These are phyloP conservation scores for Conger conger DNA, from an alignment of 2,113 vertebrate genomes.

Conservation along the genomic window DNA sequence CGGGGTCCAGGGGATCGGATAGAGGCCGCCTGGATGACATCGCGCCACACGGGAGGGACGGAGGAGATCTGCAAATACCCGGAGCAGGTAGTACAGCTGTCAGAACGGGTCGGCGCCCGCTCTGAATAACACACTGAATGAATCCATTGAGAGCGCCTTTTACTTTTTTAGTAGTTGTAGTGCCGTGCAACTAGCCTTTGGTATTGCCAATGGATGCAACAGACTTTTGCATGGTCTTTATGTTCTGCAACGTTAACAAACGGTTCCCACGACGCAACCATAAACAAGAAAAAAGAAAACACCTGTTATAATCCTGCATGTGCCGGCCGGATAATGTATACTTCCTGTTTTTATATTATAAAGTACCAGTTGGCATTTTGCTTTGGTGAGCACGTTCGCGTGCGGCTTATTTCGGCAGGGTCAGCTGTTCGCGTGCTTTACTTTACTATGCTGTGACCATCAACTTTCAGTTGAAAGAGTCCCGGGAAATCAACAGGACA, in stretches of 20 bases:
- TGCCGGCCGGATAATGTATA: background rate
- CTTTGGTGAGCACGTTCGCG: conserved; percentile 10
- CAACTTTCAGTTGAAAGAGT: conserved; percentile 4
- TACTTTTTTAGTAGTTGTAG: conserved; percentile 19
- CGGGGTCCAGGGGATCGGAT: conserved; percentile 33
- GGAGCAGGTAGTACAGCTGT: conserved; percentile 36
- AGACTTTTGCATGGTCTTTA: conserved; percentile 21
- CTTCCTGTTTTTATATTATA: background rate
- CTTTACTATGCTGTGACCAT: conserved; percentile 1
- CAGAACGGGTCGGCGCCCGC: conserved; percentile 14
- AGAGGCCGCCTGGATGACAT: conserved; percentile 34
- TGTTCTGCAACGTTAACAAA: background rate
- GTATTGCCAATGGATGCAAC: conserved; percentile 25
- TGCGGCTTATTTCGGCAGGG: conserved; percentile 9
- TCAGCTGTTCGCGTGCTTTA: conserved; percentile 1
- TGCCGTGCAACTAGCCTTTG: conserved; percentile 8
- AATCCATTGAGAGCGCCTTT: conserved; percentile 22
- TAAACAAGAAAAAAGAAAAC: conserved; percentile 3
- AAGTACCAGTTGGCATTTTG: background rate
- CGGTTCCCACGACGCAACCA: conserved; percentile 7
- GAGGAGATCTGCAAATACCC: conserved; percentile 23
- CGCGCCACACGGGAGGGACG: conserved; percentile 25
- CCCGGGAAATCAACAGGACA: background rate
- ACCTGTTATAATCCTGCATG: conserved; percentile 15
- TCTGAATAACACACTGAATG: conserved; percentile 34